Percentiles rank a stretch among this genome's conserved stretches.
Conservation (phyloP, 2,888 invertebrate genomes). For the Sussaba pulchella region DNA sequence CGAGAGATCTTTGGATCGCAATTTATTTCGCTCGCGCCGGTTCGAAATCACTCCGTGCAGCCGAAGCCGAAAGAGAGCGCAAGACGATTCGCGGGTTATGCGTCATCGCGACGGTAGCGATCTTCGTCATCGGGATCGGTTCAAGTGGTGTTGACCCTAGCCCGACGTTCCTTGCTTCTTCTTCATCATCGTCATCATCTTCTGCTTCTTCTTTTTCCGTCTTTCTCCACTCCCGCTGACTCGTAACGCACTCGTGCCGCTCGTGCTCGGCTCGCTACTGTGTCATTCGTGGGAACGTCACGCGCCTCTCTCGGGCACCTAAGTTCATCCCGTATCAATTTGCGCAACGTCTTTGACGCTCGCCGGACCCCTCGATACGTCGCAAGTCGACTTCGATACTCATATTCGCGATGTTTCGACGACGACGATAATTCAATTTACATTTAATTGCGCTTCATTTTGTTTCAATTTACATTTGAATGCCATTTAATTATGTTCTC, state of each 20-base stretch:
- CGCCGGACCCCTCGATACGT: background rate
- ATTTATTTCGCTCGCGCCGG: slow-evolving; percentile 3
- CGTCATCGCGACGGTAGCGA: slow-evolving; percentile 76
- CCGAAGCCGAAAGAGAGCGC: slow-evolving; percentile 59
- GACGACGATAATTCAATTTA: background rate
- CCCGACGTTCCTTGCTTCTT: slow-evolving; percentile 40
- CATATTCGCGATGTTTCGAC: background rate
- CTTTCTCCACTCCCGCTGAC: slow-evolving; percentile 27
- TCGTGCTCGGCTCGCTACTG: slow-evolving; percentile 13
- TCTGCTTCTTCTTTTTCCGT: slow-evolving; percentile 18
- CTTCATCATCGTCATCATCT: background rate
- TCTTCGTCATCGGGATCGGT: slow-evolving; percentile 81
- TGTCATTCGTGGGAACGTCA: slow-evolving; percentile 80
- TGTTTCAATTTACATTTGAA: background rate
- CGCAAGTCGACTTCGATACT: background rate
- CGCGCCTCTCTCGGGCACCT: slow-evolving; percentile 28
- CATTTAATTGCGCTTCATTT: background rate
- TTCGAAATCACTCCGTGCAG: slow-evolving; percentile 56
- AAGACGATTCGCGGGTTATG: slow-evolving; percentile 81
- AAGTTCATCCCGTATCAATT: slow-evolving; percentile 64
- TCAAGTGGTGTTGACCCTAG: slow-evolving; percentile 82
- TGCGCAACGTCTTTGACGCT: slow-evolving; percentile 13
- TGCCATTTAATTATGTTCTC: too few relatives aligned
- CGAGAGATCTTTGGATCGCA: slow-evolving; percentile 9
- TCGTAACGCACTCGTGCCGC: slow-evolving; percentile 30